Percentiles rank a stretch among this genome's conserved stretches.
Conservation (phyloP, 2,888 invertebrate genomes). For the Lepidonotus clava region DNA sequence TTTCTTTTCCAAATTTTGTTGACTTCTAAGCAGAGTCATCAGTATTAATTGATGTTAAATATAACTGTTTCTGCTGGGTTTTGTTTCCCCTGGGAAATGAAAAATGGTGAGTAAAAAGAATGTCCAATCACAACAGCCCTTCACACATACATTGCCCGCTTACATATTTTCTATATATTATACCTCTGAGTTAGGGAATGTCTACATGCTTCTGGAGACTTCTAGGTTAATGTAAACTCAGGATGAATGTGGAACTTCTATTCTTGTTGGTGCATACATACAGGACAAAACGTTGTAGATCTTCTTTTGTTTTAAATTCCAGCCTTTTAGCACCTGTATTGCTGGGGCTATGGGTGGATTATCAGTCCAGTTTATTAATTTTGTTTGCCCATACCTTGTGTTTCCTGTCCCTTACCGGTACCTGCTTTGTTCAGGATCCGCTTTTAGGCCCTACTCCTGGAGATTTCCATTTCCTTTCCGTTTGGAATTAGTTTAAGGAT, state of each 20-base stretch:
- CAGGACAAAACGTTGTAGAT: not conserved
- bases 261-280: not conserved
- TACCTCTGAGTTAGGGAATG: constrained; percentile 7
- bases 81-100: not conserved
- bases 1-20: no score
- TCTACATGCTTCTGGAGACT: not conserved
- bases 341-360: no score
- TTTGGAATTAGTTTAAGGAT: no score
- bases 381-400: no score
- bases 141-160: not conserved
- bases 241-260: not conserved
- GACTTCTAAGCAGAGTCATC: not conserved
- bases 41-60: no score
- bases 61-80: constrained; percentile 4
- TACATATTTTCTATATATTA: no score
- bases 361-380: no score
- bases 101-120: not conserved
- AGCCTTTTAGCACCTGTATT: no score
- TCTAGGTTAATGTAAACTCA: not conserved
- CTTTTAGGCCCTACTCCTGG: no score
- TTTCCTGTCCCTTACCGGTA: no score
- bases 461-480: no score
- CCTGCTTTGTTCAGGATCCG: no score
- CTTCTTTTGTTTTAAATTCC: not conserved
- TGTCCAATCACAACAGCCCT: not conserved